Percentiles rank a stretch among this genome's conserved stretches.
These are phyloP conservation scores for Polypedilum vanderplanki DNA, from an alignment of 1,140 invertebrate species.

Conservation along the genomic window DNA sequence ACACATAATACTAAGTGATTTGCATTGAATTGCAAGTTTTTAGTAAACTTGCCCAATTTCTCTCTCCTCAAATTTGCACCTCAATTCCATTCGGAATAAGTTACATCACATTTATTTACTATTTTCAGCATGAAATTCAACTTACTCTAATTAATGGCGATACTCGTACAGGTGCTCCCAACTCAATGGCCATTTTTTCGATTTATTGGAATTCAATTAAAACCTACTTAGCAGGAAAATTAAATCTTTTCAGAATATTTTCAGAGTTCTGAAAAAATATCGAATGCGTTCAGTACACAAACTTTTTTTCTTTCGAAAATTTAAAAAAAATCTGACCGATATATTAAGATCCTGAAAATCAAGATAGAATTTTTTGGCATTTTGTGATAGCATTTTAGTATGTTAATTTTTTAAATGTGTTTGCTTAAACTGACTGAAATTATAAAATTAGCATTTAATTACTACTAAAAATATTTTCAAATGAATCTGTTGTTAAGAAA, in stretches of 20 bases:
- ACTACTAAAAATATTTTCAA: too few relatives aligned
- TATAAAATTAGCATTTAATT: too few relatives aligned
- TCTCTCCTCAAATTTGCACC: not conserved
- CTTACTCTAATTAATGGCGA: slow-evolving; percentile 66
- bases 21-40: not conserved
- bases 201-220: not conserved
- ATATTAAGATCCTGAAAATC: too few relatives aligned
- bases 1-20: slow-evolving; percentile 5
- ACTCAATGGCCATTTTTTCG: slow-evolving; percentile 48
- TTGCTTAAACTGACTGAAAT: too few relatives aligned
- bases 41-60: not conserved
- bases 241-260: slow-evolving; percentile 9
- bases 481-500: too few relatives aligned
- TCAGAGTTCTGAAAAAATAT: not conserved
- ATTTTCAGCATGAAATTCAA: slow-evolving; percentile 33
- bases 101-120: slow-evolving; percentile 31
- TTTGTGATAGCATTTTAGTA: too few relatives aligned
- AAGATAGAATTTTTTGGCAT: too few relatives aligned
- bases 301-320: not conserved
- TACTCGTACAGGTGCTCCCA: slow-evolving; percentile 57
- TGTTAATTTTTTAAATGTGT: too few relatives aligned
- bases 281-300: not conserved
- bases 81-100: slow-evolving; percentile 28
- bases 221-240: not conserved
- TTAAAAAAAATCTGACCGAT: not conserved